Conservation (phyloP, 1,140 invertebrate species). For the Drosophila simulans region DNA sequence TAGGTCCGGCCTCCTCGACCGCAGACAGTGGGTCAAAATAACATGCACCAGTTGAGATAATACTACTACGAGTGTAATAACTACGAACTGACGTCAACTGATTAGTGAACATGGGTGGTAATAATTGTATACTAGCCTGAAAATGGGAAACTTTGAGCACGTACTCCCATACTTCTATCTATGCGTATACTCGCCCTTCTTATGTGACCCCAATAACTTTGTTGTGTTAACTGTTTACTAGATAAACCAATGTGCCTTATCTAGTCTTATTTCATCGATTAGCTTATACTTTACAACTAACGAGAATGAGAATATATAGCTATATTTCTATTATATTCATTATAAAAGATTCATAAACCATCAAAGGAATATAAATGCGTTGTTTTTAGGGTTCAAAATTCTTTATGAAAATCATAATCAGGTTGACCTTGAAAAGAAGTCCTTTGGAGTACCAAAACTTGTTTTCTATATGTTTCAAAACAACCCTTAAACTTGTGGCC, state of each 20-base stretch:
- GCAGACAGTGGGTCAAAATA: conserved; percentile 53
- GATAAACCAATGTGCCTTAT: not conserved
- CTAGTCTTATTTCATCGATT: not conserved
- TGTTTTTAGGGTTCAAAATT: not conserved
- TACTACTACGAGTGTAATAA: conserved; percentile 22
- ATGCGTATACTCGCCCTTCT: conserved; percentile 15
- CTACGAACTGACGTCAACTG: conserved; percentile 35
- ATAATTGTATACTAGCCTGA: not conserved
- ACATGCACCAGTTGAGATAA: conserved; percentile 34
- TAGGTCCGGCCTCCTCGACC: conserved; percentile 47
- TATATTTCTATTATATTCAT: too few relatives aligned
- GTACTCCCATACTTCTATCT: not conserved
- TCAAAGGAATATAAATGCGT: too few relatives aligned
- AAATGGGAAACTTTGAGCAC: not conserved
- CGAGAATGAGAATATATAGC: too few relatives aligned
- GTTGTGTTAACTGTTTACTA: not conserved
- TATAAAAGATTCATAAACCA: too few relatives aligned
- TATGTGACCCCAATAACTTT: conserved; percentile 22
- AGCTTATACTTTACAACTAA: not conserved
- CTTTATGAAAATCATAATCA: not conserved
- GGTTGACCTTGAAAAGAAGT: conserved; percentile 39
- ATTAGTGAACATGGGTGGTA: not conserved
- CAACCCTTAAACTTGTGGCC: conserved; percentile 19
- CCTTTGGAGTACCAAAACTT: conserved; percentile 33
- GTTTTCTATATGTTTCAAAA: conserved; percentile 11